Evolutionary conservation across 2,113 vertebrate genomes (phyloP).

Genomic region (Cyprinodon brontotheroides): DNA sequence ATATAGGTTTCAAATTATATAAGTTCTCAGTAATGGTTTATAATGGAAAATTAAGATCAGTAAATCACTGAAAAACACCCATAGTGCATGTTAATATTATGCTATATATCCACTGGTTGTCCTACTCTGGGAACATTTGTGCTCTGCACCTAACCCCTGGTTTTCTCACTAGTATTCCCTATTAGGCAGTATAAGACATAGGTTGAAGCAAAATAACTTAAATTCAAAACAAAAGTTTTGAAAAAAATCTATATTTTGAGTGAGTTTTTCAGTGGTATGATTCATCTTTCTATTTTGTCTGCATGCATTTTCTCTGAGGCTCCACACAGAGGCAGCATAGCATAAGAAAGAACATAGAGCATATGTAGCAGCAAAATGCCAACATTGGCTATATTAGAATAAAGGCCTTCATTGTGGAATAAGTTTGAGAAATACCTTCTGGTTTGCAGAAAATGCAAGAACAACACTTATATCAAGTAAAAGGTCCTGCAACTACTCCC

Average conservation of each 20-base stretch:
- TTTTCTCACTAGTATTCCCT: no score
- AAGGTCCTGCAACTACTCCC: neutral
- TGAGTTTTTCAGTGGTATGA: neutral
- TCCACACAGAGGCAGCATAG: slow-evolving; percentile 76
- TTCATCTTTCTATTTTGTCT: neutral
- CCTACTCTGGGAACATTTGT: no score
- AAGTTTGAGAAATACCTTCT: slow-evolving; percentile 5
- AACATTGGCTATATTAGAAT: neutral
- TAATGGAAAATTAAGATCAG: no score
- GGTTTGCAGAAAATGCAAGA: neutral
- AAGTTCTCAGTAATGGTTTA: no score
- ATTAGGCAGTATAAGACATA: no score
- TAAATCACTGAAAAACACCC: no score
- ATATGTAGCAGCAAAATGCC: neutral
- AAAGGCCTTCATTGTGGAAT: neutral
- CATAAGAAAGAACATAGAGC: slow-evolving; percentile 26
- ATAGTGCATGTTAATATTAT: no score
- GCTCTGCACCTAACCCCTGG: no score
- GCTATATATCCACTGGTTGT: no score
- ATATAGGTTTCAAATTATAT: no score
- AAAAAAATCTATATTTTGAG: slow-evolving; percentile 79
- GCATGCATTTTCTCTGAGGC: slow-evolving; percentile 34
- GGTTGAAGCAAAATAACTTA: slow-evolving; percentile 30
- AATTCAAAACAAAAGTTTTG: slow-evolving; percentile 72
- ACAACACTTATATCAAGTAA: neutral